A percentile compares a stretch with the other conserved stretches of the same genome.
Conservation (phyloP, 2,888 invertebrate species). For the Acanthococcus lagerstroemiae region DNA sequence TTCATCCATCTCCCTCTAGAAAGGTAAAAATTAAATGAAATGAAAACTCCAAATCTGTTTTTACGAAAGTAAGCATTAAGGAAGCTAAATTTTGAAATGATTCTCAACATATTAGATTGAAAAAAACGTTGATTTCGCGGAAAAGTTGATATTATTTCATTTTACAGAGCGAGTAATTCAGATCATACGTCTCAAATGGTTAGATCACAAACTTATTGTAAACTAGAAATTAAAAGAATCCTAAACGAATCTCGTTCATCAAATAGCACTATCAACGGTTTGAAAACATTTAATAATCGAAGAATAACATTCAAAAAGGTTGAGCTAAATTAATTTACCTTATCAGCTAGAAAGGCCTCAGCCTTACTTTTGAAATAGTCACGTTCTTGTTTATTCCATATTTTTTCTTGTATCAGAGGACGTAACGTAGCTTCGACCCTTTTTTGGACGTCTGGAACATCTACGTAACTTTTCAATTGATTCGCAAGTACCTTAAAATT, state of each 20-base stretch:
- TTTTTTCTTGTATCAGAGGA: not conserved
- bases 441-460: not conserved
- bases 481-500: not conserved
- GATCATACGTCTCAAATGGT: too few relatives aligned
- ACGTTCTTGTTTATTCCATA: not conserved
- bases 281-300: not conserved
- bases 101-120: not conserved
- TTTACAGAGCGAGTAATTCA: too few relatives aligned
- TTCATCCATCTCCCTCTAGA: not conserved
- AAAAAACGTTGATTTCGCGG: not conserved
- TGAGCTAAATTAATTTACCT: not conserved
- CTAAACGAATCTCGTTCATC: not conserved
- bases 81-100: not conserved
- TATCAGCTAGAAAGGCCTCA: not conserved
- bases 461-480: not conserved
- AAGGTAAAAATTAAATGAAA: not conserved
- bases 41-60: not conserved
- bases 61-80: not conserved
- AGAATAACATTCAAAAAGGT: not conserved
- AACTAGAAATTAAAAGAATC: not conserved
- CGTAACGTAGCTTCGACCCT: not conserved
- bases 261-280: not conserved
- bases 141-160: too few relatives aligned
- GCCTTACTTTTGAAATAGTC: not conserved
- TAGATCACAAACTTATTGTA: too few relatives aligned